Base-by-base conservation (phyloP, 2,797 vertebrate genomes). In the Vireo griseus region DNA sequence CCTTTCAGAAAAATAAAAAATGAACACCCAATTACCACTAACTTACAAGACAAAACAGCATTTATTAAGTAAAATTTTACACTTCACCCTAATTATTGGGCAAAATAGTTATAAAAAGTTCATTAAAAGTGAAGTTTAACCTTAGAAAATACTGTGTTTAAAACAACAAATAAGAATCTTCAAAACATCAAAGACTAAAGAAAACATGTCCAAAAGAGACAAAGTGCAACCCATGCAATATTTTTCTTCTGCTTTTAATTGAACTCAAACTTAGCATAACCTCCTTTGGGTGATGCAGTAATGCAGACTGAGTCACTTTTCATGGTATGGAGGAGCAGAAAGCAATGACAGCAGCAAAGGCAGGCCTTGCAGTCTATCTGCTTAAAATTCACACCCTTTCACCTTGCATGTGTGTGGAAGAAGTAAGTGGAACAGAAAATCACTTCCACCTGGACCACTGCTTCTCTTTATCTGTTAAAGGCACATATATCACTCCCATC, bases 371-470 rank as follows among this genome's bases (percentile, higher is more conserved):
- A 97, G 98, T 97, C 97, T 98, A 98, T 98, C 97, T 98, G 98
- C 98, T 98, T 98, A 98, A 98, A 97, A 97, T 98, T 98, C 98
- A 99, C 98, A 99, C 98, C 98, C 97, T 98, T 99, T 99, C 99
- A 99, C 99, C 99, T 99, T 98, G 98, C 69, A 88, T 98, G 98
- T 98, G 98, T 98, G 98, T 98, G 98, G 97, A 98, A 97, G 98
- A 98, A 98, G 98, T 98, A 98, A 98, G 97, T 97, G 97, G 98
- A 98, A 99, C 98, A 99, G 98, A 99, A 99, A 99, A 98, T 99
- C 99, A 99, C 99, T 99, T 99, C 99, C 99, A 99, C 99, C 99
- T 99, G 98, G 99, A 99, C 99, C 99, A 99, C 98, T 99, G 99
- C 99, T 99, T 99, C 93, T 99, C 99, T 99, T 98, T 99, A 98